phyloP scores from a whole-genome alignment of 1,140 invertebrate species.

The Drosophila burlai region DNA sequence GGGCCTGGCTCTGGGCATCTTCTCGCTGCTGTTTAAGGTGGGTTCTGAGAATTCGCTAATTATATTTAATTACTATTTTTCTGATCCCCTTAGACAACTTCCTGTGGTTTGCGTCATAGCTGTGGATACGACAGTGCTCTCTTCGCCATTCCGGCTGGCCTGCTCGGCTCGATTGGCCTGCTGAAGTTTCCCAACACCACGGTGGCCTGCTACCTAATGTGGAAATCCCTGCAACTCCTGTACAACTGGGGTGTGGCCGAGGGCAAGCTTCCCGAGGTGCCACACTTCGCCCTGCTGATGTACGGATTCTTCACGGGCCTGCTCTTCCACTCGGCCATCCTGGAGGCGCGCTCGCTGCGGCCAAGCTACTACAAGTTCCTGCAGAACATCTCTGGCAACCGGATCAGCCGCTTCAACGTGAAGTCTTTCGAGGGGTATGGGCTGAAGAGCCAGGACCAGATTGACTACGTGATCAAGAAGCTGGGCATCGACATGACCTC shows the following conservation, averaged over 20 bases:
- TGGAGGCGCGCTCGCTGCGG: constrained; percentile 91
- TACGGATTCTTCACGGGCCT: constrained; percentile 91
- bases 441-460: constrained; percentile 84
- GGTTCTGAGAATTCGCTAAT: no score
- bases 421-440: constrained; percentile 87
- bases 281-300: constrained; percentile 88
- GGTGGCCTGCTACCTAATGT: constrained; percentile 89
- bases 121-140: constrained; percentile 86
- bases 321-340: constrained; percentile 91
- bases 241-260: constrained; percentile 87
- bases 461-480: constrained; percentile 82
- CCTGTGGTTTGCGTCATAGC: constrained; percentile 87
- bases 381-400: constrained; percentile 87
- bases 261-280: constrained; percentile 87
- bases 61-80: no score
- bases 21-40: constrained; percentile 88
- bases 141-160: constrained; percentile 88
- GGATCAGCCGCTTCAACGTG: constrained; percentile 67
- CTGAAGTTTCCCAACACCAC: constrained; percentile 88
- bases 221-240: constrained; percentile 89
- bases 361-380: constrained; percentile 95
- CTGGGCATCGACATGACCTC: constrained; percentile 59
- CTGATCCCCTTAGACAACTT: constrained; percentile 82
- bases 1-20: constrained; percentile 88
- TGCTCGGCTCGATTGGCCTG: constrained; percentile 88